Conservation (phyloP, 1,140 invertebrate genomes). For the Cataglyphis hispanica region DNA sequence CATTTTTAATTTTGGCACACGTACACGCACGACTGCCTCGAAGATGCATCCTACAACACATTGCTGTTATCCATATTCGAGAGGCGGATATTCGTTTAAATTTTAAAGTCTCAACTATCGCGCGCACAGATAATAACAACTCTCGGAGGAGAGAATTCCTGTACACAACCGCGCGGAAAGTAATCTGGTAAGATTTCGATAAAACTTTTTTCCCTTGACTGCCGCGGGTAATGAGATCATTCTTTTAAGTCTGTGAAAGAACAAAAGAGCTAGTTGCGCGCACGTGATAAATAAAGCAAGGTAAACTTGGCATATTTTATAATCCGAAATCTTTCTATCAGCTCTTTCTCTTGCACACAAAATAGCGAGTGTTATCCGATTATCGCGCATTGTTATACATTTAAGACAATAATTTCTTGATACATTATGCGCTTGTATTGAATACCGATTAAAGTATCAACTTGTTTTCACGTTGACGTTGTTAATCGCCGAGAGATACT, state of each 20-base stretch:
- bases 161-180: slow-evolving; percentile 27
- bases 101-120: slow-evolving; percentile 33
- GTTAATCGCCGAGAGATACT: neutral
- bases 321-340: slow-evolving; percentile 53
- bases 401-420: slow-evolving; percentile 15
- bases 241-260: slow-evolving; percentile 45
- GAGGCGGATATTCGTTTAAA: neutral
- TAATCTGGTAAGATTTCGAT: slow-evolving; percentile 51
- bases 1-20: slow-evolving; percentile 54
- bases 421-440: neutral
- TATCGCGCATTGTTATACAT: slow-evolving; percentile 2
- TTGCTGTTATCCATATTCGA: neutral
- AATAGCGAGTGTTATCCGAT: slow-evolving; percentile 5
- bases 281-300: slow-evolving; percentile 41
- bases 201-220: slow-evolving; percentile 28
- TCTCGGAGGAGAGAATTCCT: slow-evolving; percentile 3
- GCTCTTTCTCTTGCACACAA: slow-evolving; percentile 1
- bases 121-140: slow-evolving; percentile 29
- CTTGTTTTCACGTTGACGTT: no score
- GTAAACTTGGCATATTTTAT: slow-evolving; percentile 38
- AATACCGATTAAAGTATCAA: neutral
- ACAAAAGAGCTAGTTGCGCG: slow-evolving; percentile 43
- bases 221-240: slow-evolving; percentile 59
- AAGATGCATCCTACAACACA: neutral
- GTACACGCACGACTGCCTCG: neutral